These are phyloP conservation scores for Heliconius aoede DNA, from an alignment of 2,888 invertebrate species.

Conservation along the genomic window DNA sequence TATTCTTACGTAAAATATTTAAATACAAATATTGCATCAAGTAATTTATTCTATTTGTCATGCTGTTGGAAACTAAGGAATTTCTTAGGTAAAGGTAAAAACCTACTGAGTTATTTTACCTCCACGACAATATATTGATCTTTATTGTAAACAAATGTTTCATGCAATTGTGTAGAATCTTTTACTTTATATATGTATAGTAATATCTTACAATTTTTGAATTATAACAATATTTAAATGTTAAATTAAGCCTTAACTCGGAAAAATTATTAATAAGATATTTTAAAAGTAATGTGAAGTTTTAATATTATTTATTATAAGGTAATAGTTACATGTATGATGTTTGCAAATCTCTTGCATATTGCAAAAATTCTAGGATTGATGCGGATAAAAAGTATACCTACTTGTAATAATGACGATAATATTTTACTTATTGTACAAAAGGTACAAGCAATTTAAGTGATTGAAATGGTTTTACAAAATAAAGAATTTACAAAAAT, in stretches of 20 bases:
- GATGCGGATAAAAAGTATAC: background rate
- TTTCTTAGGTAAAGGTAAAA: background rate
- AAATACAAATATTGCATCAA: slow-evolving; percentile 2
- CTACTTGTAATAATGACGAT: background rate
- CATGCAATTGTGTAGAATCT: background rate
- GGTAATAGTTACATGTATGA: background rate
- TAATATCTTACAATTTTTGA: background rate
- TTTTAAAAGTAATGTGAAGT: too few relatives aligned
- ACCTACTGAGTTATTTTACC: background rate
- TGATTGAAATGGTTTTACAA: too few relatives aligned
- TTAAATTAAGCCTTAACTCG: background rate
- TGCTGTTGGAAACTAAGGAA: background rate
- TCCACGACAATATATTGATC: background rate
- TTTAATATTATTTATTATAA: too few relatives aligned
- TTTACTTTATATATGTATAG: background rate
- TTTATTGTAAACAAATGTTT: slow-evolving; percentile 19
- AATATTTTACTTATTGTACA: too few relatives aligned
- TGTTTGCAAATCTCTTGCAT: background rate
- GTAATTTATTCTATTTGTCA: slow-evolving; percentile 12
- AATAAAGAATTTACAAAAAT: too few relatives aligned
- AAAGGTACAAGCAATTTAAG: background rate
- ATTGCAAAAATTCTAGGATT: too few relatives aligned
- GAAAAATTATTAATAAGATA: background rate
- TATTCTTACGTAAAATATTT: slow-evolving; percentile 13
- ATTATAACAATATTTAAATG: background rate